phyloP scores from a whole-genome alignment of 2,888 invertebrate genomes.

The Netelia inedita region DNA sequence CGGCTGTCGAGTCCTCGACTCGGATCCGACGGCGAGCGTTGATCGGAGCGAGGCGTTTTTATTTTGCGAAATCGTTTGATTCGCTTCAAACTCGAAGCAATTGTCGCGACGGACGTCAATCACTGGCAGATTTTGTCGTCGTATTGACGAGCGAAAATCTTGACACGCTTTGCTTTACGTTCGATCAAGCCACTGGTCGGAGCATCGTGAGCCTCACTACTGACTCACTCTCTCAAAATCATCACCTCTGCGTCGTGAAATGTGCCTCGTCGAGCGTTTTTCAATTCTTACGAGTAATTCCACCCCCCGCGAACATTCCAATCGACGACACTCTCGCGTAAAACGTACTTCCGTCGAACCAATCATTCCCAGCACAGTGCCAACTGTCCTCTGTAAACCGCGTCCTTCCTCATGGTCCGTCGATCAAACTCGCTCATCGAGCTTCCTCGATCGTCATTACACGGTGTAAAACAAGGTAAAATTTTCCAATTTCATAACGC shows the following conservation, averaged over 20 bases:
- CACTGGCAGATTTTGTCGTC: slow-evolving; percentile 7
- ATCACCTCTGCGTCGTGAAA: too few relatives aligned
- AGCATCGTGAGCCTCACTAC: too few relatives aligned
- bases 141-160: too few relatives aligned
- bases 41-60: slow-evolving; percentile 14
- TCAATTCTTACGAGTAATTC: too few relatives aligned
- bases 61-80: background rate
- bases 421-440: slow-evolving; percentile 28
- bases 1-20: slow-evolving; percentile 13
- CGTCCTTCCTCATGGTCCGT: slow-evolving; percentile 23
- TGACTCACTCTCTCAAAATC: too few relatives aligned
- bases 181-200: too few relatives aligned
- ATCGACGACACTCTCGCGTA: slow-evolving; percentile 5
- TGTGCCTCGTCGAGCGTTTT: too few relatives aligned
- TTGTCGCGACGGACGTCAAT: background rate
- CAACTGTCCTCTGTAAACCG: slow-evolving; percentile 27
- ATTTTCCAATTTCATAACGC: slow-evolving; percentile 3
- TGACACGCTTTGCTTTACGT: too few relatives aligned
- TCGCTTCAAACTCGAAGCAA: background rate
- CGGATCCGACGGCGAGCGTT: slow-evolving; percentile 66
- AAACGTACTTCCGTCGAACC: background rate
- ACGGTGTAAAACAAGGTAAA: background rate
- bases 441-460: background rate
- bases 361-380: slow-evolving; percentile 26
- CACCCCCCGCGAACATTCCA: background rate